Evolutionary conservation across 2,113 vertebrate genomes (phyloP).

Genomic region (Corydoras sp.): DNA sequence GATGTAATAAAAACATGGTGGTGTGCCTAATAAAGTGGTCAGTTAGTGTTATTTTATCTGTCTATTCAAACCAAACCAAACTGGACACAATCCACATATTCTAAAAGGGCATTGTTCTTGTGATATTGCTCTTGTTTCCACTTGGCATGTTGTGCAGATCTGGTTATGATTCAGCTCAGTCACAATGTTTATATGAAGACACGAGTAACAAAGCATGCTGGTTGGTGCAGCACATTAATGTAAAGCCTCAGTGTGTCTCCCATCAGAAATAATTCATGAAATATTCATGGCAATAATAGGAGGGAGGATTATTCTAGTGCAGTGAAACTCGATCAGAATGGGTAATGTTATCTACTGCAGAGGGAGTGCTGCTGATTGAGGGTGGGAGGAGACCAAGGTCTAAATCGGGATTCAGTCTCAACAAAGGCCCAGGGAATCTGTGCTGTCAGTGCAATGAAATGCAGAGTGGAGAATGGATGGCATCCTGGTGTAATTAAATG

Average conservation of each 20-base stretch:
- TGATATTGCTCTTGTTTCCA: neutral
- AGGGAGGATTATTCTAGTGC: conserved; percentile 49
- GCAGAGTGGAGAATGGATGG: conserved; percentile 31
- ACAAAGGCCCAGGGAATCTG: conserved; percentile 35
- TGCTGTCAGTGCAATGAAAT: conserved; percentile 38
- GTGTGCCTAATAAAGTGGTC: too few relatives aligned
- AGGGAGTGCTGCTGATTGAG: conserved; percentile 57
- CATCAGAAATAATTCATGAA: conserved; percentile 49
- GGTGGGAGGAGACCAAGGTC: conserved; percentile 66
- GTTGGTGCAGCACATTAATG: conserved; percentile 19
- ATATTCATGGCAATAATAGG: conserved; percentile 49
- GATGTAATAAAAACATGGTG: too few relatives aligned
- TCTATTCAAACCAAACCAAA: too few relatives aligned
- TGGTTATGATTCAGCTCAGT: conserved; percentile 5
- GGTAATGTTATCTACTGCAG: conserved; percentile 55
- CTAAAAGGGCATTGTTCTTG: too few relatives aligned
- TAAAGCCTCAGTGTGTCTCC: conserved; percentile 34
- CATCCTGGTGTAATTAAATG: conserved; percentile 42
- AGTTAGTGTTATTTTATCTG: too few relatives aligned
- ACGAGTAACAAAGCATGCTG: conserved; percentile 12
- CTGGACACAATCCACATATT: too few relatives aligned
- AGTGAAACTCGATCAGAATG: conserved; percentile 49
- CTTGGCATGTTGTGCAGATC: conserved; percentile 5
- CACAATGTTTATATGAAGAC: conserved; percentile 23
- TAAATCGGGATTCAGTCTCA: conserved; percentile 27